Evolutionary conservation across 1,140 invertebrate genomes (phyloP).

Genomic region (Heterodera carotae): DNA sequence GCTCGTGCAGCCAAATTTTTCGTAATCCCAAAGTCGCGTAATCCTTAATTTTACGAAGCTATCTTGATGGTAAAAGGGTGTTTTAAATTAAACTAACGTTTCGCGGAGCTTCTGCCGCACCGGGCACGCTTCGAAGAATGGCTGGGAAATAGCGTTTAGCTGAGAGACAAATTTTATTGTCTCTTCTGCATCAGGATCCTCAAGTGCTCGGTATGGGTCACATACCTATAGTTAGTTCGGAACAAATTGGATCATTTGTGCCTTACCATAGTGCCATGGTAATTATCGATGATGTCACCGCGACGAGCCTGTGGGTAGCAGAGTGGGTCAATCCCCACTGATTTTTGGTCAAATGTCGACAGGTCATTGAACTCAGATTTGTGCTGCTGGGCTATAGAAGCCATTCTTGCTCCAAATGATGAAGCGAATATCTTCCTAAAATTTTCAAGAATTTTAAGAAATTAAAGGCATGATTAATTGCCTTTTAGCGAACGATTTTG

Average conservation of each 20-base stretch:
- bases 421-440: neutral
- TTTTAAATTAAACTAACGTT: constrained; percentile 66
- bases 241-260: too few relatives aligned
- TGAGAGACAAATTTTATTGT: constrained; percentile 86
- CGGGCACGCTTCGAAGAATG: constrained; percentile 80
- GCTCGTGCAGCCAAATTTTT: constrained; percentile 86
- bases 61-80: too few relatives aligned
- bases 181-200: constrained; percentile 88
- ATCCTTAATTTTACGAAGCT: constrained; percentile 71
- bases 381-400: neutral
- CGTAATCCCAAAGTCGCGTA: constrained; percentile 91
- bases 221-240: constrained; percentile 75
- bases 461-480: neutral
- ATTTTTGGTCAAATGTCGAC: neutral
- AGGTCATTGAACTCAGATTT: neutral
- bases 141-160: constrained; percentile 86
- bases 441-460: neutral
- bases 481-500: neutral
- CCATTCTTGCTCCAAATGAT: neutral
- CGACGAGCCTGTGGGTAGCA: constrained; percentile 77
- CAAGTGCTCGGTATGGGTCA: constrained; percentile 94
- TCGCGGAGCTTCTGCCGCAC: constrained; percentile 75
- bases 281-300: constrained; percentile 78
- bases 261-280: constrained; percentile 82
- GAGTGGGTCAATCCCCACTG: constrained; percentile 39